Evolutionary conservation across 2,797 vertebrate species (phyloP).

Genomic region (Distichodus sexfasciatus): DNA sequence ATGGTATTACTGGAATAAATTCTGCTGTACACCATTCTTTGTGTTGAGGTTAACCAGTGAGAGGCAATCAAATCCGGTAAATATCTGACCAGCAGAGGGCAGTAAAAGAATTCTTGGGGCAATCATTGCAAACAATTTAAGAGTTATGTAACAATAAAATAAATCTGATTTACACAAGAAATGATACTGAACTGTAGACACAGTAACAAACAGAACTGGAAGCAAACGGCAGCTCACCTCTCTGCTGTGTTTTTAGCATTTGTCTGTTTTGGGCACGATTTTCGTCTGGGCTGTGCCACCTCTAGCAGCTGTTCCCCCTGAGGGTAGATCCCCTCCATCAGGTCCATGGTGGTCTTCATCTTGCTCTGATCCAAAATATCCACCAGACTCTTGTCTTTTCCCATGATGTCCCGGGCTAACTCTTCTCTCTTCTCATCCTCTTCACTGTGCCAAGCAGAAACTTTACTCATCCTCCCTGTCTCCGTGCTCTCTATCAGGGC

Average conservation of each 20-base stretch:
- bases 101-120: neutral
- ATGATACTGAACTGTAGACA: too few species aligned
- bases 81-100: slow-evolving; percentile 24
- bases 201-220: neutral
- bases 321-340: slow-evolving; percentile 88
- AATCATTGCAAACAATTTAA: neutral
- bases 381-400: slow-evolving; percentile 80
- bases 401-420: slow-evolving; percentile 83
- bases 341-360: slow-evolving; percentile 86
- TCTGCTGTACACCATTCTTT: neutral
- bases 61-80: neutral
- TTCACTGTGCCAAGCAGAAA: slow-evolving; percentile 46
- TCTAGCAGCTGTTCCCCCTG: slow-evolving; percentile 82
- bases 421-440: slow-evolving; percentile 90
- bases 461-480: neutral
- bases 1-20: neutral
- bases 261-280: slow-evolving; percentile 71
- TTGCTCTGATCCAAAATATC: slow-evolving; percentile 82
- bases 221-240: slow-evolving; percentile 66
- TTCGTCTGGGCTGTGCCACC: slow-evolving; percentile 81
- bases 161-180: too few species aligned
- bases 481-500: neutral
- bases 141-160: too few species aligned
- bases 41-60: neutral
- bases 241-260: slow-evolving; percentile 74